Base-by-base conservation (phyloP, 2,797 vertebrate species). In the Glyptemys insculpta region DNA sequence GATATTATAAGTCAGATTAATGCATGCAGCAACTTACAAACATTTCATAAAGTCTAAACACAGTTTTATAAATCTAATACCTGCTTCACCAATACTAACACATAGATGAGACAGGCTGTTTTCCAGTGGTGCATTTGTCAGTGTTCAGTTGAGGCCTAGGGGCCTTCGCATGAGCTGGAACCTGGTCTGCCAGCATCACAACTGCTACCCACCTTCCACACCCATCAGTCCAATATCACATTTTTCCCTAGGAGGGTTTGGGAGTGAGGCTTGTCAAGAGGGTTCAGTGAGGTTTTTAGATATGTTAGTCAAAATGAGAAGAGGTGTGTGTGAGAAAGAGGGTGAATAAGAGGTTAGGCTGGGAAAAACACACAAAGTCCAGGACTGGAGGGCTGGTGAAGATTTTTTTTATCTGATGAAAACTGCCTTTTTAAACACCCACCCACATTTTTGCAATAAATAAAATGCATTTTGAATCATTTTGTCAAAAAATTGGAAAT, bases 401-500 rank as follows among this genome's bases (percentile, higher is more conserved):
- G 31, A 94, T 76, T 88, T 92, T 89, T 94, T 96, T 91, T 89
- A 34, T 91, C 72, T 85, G 94, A 90, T 68, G 89, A 92, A 91
- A 92, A 3, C 41, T 53, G 19, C 62, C 31, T 72, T 95, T 95
- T 88, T 31, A 86, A 95, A 94, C 62, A 95, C 19, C 2, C 53
- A 59, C 72, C 79, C 81, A 81, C 52, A 74, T 88, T 94, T 95
- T 83, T 93, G 59, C 2, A 0, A 94, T 7, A 50, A 50, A 56
- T 25, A 57, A 81, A 92, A 95, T 96, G 95, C 12, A 18, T 92
- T 96, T 94, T 93, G 87, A 94, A 82, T 90, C 41, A 91, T 93
- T 94, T 90, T 80, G 91, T 56, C 34, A 94, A 94, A 97, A 87
- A 86, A 82, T 2, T 52, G 6, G 72, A 93, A 83, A 93, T 74